Conservation (phyloP, 1,140 invertebrate species). For the Thrips palmi region DNA sequence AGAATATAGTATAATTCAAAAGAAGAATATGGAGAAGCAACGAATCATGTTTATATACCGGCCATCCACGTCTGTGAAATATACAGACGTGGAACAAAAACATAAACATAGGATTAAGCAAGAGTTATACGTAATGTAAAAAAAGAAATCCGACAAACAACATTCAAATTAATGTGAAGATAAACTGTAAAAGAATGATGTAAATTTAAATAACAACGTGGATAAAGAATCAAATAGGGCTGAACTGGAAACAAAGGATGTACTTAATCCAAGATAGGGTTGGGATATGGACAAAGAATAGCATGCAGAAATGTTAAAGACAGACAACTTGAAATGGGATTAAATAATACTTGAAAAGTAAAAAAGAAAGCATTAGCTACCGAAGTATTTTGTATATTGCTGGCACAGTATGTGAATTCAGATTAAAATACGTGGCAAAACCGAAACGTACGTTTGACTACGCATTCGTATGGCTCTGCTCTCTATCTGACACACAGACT, state of each 20-base stretch:
- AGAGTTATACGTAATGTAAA: conserved; percentile 11
- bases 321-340: conserved; percentile 15
- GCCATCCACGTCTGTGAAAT: too few relatives aligned
- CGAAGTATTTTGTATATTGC: too few relatives aligned
- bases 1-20: too few relatives aligned
- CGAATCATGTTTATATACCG: too few relatives aligned
- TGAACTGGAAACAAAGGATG: conserved; percentile 1
- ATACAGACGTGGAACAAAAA: conserved; percentile 14
- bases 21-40: too few relatives aligned
- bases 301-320: conserved; percentile 13
- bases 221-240: not conserved
- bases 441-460: conserved; percentile 3
- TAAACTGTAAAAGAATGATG: conserved; percentile 10
- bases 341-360: conserved; percentile 5
- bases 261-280: not conserved
- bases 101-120: conserved; percentile 13
- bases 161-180: conserved; percentile 11
- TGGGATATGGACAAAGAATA: conserved; percentile 4
- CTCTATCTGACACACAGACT: too few relatives aligned
- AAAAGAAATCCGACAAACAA: conserved; percentile 11
- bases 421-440: conserved; percentile 12
- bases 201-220: conserved; percentile 10
- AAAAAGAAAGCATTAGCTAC: too few relatives aligned
- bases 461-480: not conserved
- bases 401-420: too few relatives aligned